Base-by-base conservation (phyloP, 2,888 invertebrate genomes). In the Ophion ellenae region DNA sequence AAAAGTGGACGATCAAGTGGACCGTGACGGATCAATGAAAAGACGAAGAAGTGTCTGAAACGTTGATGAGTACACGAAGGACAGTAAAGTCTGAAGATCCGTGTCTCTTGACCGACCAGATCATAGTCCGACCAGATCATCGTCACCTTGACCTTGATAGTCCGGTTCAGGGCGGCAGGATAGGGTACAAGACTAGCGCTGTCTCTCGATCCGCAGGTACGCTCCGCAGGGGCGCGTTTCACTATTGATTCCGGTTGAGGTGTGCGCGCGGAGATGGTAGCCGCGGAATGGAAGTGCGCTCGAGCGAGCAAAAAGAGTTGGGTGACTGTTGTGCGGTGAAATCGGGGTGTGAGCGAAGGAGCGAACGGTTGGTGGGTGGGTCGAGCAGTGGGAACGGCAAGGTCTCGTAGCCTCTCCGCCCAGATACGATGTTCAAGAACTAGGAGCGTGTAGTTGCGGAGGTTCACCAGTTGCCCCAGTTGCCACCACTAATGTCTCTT, bases 401-500 rank as follows among this genome's bases (percentile, higher is more conserved):
- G 64, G 70, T 53, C 47, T 57, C 63, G 32, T 36, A n/a, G 7
- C 73, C 45, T 28, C 64, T 47, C 59, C 59, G 64, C 77, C 28
- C 59, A 28, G 45, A 14, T 20, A 32, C 32, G 71, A 67, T 57
- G 59, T 61, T 78, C 77, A 77, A 77, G 71, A 47, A 59, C 67
- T 36, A 57, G 73, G 61, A 57, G 57, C 63, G 73, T 66, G 81
- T 77, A 84, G 86, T 85, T 82, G 83, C 73, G 64, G 87, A 89
- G 77, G 88, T 89, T 90, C 69, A 80, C 63, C 84, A 86, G 87
- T 85, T 89, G 89, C 86, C 89, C 90, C 88, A 91, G 90, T 92
- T 91, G 88, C 91, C 88, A 86, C 89, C 89, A 87, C 92, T 91
- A 92, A 92, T 92, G 90, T 90, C 90, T 89, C 88, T 90, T 90